Evolutionary conservation across 2,888 invertebrate genomes (phyloP), one percentile per base, ranked within the genome.

Genomic region (Pherbina coryleti): DNA sequence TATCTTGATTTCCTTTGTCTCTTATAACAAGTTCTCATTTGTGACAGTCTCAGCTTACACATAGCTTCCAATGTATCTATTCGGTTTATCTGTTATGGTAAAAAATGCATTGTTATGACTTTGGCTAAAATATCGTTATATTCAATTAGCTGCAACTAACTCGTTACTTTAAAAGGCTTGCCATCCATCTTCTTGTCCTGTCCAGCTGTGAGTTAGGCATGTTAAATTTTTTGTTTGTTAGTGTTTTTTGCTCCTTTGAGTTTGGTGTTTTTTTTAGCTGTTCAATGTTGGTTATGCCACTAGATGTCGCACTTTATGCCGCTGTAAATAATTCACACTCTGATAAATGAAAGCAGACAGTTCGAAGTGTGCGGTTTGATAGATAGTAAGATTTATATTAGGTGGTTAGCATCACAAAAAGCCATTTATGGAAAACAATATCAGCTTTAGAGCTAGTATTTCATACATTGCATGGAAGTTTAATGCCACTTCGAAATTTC

Each of bases 141-240:
- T 70, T 55, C 70, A 70, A 70, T 70, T 70, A 70, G 70, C 31
- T 55, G 70, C 70, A n/a, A 55, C 53, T 70, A 28, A 31, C 70
- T 28, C 55, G 31, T 28, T 25, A 31, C 70, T 70, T 19, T 19
- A 70, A 70, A 70, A 31, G 70, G 70, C 55, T 53, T 5, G 57
- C 57, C 72, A 57, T 57, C 72, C 25, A 60, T 60, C 60, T 51
- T 57, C 60, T 19, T 28, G 64, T 28, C 64, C 64, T 19, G 37
- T 37, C 55, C 31, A 71, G 53, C 55, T 53, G 70, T 53, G 53
- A 53, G 28, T 34, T 71, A 25, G 55, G 17, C 34, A 70, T 71
- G 25, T 53, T 55, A 28, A n/a, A n/a, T 53, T 25, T 49, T 25
- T 53, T 71, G 31, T 71, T 28, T 31, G 3, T 3, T 51, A 67